phyloP scores from a whole-genome alignment of 2,797 vertebrate species.

The Fratercula arctica region DNA sequence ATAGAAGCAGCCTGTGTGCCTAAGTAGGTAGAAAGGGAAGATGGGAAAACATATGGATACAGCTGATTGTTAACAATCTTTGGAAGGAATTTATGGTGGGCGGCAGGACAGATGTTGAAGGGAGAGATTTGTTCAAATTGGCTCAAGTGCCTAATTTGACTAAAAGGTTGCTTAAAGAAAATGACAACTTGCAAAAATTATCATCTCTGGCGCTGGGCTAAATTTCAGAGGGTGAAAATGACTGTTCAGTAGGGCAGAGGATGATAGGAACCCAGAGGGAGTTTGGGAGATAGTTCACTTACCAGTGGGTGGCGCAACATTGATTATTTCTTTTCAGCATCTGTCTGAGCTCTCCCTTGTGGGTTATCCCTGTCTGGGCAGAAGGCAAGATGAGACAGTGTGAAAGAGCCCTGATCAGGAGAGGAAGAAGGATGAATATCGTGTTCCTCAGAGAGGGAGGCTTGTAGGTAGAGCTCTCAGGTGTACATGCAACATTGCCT shows the following conservation, averaged over 20 bases:
- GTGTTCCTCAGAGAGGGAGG: not conserved
- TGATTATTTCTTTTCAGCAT: not conserved
- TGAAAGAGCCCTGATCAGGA: not conserved
- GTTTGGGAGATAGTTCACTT: not conserved
- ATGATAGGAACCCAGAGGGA: not conserved
- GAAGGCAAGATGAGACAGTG: not conserved
- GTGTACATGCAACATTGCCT: not conserved
- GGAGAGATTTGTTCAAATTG: not conserved
- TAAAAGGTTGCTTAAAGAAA: not conserved
- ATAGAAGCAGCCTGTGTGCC: not conserved
- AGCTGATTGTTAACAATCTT: not conserved
- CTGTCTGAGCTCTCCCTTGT: not conserved
- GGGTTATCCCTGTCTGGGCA: not conserved
- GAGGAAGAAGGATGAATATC: not conserved
- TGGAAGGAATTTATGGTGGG: not conserved
- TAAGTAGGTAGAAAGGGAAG: not conserved
- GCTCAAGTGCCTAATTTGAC: not conserved
- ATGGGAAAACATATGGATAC: not conserved
- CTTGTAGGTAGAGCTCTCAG: not conserved
- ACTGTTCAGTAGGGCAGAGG: not conserved
- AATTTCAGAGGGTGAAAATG: not conserved
- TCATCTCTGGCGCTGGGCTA: not conserved
- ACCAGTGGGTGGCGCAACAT: fast-evolving
- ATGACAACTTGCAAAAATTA: not conserved
- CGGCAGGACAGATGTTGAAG: not conserved